Evolutionary conservation across 53 echinoderm and acorn worm species (phyloP).

Genomic region (Holothuria leucospilota): DNA sequence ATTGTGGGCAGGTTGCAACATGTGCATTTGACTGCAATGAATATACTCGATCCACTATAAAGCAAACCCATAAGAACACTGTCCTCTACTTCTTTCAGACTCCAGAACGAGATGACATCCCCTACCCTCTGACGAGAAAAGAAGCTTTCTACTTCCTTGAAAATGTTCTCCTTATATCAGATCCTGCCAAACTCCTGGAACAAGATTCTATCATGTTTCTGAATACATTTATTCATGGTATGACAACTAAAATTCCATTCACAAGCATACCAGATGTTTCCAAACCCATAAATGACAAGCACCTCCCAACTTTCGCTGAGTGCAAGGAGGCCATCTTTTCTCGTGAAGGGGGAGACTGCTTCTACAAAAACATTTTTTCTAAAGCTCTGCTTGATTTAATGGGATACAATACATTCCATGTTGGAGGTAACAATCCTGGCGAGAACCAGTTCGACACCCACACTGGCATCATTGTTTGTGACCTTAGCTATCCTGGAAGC

Average conservation of each 20-base stretch:
- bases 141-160: constrained; percentile 3
- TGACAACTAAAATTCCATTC: constrained; percentile 6
- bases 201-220: background rate
- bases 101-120: background rate
- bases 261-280: background rate
- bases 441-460: background rate
- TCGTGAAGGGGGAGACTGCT: constrained; percentile 48
- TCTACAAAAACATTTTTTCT: constrained; percentile 36
- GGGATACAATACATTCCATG: constrained; percentile 8
- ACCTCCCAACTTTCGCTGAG: background rate
- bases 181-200: background rate
- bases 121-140: background rate
- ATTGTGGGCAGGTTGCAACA: too few relatives aligned
- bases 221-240: background rate
- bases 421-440: background rate
- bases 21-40: too few relatives aligned
- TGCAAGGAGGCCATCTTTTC: constrained; percentile 47
- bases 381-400: background rate
- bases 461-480: background rate
- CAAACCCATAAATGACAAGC: too few relatives aligned
- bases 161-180: background rate
- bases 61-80: too few relatives aligned
- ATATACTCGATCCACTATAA: too few relatives aligned
- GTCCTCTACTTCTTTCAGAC: background rate
- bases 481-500: constrained; percentile 5